Conservation (phyloP, 1,140 invertebrate species). For the Cephus cinctus region DNA sequence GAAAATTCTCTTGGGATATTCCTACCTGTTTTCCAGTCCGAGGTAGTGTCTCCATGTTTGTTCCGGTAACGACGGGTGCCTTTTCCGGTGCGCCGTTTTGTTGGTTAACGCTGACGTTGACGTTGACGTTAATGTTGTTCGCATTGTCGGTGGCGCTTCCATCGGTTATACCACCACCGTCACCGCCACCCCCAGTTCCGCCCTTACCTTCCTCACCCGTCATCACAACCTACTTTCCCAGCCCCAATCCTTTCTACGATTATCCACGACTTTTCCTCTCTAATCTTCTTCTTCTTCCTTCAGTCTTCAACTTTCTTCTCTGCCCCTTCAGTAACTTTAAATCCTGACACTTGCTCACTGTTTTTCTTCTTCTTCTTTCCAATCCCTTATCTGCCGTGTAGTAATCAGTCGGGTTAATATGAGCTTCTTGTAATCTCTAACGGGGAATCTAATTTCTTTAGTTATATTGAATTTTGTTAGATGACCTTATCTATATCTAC, state of each 20-base stretch:
- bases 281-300: slow-evolving; percentile 15
- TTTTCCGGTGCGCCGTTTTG: slow-evolving; percentile 55
- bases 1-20: background rate
- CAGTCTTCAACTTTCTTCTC: background rate
- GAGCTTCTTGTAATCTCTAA: too few species aligned
- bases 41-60: slow-evolving; percentile 62
- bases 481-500: too few species aligned
- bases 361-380: too few species aligned
- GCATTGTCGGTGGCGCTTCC: slow-evolving; percentile 26
- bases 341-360: too few species aligned
- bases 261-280: slow-evolving; percentile 31
- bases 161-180: slow-evolving; percentile 17
- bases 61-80: slow-evolving; percentile 61
- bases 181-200: slow-evolving; percentile 29
- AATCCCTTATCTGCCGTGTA: too few species aligned
- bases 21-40: slow-evolving; percentile 60
- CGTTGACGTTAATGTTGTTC: too few species aligned
- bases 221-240: slow-evolving; percentile 33
- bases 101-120: slow-evolving; percentile 52
- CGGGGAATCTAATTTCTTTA: too few species aligned
- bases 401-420: too few species aligned
- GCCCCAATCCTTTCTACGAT: slow-evolving; percentile 34
- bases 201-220: slow-evolving; percentile 50
- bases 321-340: slow-evolving; percentile 8
- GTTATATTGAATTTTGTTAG: too few species aligned